These are phyloP conservation scores for Protosalanx chinensis DNA, from an alignment of 2,797 vertebrate species.

Conservation along the genomic window DNA sequence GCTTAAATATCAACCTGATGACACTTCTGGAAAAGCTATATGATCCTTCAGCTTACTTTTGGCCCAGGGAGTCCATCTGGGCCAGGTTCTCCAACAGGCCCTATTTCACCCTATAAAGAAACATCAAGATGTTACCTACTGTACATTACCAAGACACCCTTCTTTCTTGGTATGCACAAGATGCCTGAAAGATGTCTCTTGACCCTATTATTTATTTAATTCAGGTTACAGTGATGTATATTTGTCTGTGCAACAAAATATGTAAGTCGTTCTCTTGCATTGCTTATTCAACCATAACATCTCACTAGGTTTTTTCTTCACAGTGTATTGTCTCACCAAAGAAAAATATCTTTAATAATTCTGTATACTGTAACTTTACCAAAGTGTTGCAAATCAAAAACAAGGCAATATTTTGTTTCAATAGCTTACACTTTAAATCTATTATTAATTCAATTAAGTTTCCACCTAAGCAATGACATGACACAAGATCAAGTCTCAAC, in stretches of 20 bases:
- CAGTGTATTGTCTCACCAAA: too few relatives aligned
- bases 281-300: not conserved
- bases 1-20: not conserved
- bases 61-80: slow-evolving; percentile 73
- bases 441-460: too few relatives aligned
- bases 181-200: not conserved
- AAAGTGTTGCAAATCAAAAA: not conserved
- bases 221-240: not conserved
- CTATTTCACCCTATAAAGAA: slow-evolving; percentile 81
- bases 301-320: not conserved
- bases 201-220: not conserved
- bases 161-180: not conserved
- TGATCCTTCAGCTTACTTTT: slow-evolving; percentile 74
- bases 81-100: slow-evolving; percentile 82
- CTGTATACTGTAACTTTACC: not conserved
- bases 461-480: too few relatives aligned
- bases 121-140: not conserved
- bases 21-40: not conserved
- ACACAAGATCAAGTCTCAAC: too few relatives aligned
- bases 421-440: not conserved
- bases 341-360: not conserved
- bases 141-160: not conserved
- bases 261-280: not conserved
- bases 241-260: not conserved
- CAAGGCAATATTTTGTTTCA: too few relatives aligned